A percentile compares a stretch with the other conserved stretches of the same genome.
These are phyloP conservation scores for Sycophila sp. DNA, from an alignment of 1,140 invertebrate species.

Conservation along the genomic window DNA sequence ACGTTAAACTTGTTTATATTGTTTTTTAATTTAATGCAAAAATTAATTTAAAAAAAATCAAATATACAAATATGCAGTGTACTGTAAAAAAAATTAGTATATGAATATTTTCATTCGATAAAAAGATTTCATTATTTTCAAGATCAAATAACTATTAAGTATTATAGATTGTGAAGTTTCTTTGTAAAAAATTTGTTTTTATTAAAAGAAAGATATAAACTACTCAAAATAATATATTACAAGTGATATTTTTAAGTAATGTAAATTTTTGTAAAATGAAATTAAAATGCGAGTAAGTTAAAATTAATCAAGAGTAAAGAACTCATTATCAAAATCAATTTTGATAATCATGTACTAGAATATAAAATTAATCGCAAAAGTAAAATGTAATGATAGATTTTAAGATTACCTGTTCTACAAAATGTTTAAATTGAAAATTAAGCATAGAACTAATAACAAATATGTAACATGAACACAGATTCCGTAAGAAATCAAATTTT, in stretches of 20 bases:
- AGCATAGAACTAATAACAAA: slow-evolving; percentile 3
- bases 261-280: slow-evolving; percentile 9
- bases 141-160: too few relatives aligned
- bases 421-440: neutral
- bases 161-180: too few relatives aligned
- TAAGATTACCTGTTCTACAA: slow-evolving; percentile 2
- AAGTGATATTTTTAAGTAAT: slow-evolving; percentile 6
- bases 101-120: too few relatives aligned
- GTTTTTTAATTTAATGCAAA: too few relatives aligned
- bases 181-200: too few relatives aligned
- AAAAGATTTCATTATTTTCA: too few relatives aligned
- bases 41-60: too few relatives aligned
- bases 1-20: too few relatives aligned
- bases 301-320: neutral
- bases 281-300: neutral
- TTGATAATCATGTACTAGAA: slow-evolving; percentile 14
- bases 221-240: neutral
- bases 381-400: neutral
- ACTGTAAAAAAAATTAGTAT: too few relatives aligned
- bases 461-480: neutral
- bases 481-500: neutral
- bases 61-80: too few relatives aligned
- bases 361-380: neutral
- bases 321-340: neutral
- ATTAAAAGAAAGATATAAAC: too few relatives aligned